These are phyloP conservation scores for Folsomia candida DNA, from an alignment of 2,888 invertebrate species.

Conservation along the genomic window DNA sequence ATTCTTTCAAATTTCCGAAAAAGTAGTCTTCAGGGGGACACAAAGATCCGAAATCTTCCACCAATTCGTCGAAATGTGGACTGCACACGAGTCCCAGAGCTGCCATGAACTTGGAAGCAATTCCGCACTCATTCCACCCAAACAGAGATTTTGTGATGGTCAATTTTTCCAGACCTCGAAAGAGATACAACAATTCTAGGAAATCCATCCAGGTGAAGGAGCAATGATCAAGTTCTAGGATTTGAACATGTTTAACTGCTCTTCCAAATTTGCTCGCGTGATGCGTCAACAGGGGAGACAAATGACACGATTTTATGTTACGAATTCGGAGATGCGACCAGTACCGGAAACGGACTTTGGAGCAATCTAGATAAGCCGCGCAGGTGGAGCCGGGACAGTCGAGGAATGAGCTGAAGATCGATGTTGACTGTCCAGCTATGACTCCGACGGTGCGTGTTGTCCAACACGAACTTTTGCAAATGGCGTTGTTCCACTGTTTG, in stretches of 20 bases:
- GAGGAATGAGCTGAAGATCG: neutral
- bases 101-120: neutral
- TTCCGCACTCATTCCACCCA: neutral
- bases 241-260: constrained; percentile 8
- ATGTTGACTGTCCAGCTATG: neutral
- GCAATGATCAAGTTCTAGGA: constrained; percentile 4
- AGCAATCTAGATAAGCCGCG: constrained; percentile 16
- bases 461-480: neutral
- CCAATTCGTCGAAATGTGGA: neutral
- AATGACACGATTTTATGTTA: neutral
- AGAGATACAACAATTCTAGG: constrained; percentile 6
- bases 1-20: neutral
- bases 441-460: neutral
- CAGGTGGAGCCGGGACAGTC: neutral
- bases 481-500: constrained; percentile 21
- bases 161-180: constrained; percentile 13
- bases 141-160: neutral
- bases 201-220: constrained; percentile 11
- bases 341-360: constrained; percentile 12
- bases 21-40: neutral
- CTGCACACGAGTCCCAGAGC: neutral
- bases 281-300: neutral
- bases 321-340: constrained; percentile 11
- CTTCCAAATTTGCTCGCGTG: constrained; percentile 6
- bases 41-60: neutral